Evolutionary conservation across 2,888 invertebrate species (phyloP).

Genomic region (Heliothis peltigera): DNA sequence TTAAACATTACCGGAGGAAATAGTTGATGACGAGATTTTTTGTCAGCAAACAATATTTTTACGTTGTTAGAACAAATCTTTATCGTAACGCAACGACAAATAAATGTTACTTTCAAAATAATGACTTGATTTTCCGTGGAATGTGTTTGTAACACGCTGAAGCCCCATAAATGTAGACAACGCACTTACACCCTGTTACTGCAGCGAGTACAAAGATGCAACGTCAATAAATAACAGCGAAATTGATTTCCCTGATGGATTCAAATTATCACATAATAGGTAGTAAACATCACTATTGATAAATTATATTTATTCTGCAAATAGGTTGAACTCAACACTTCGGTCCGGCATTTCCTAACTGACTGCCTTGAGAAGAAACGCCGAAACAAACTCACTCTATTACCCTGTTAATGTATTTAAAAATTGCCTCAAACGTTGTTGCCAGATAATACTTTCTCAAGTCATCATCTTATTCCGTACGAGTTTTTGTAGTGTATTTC

Average conservation of each 20-base stretch:
- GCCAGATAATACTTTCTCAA: conserved; percentile 44
- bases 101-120: too few relatives aligned
- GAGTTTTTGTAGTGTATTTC: conserved; percentile 61
- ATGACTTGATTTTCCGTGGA: not conserved
- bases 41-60: conserved; percentile 4
- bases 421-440: conserved; percentile 36
- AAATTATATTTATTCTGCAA: too few relatives aligned
- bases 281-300: too few relatives aligned
- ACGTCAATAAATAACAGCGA: conserved; percentile 2
- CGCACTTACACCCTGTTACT: conserved; percentile 3
- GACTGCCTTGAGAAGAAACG: too few relatives aligned
- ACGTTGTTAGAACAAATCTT: not conserved
- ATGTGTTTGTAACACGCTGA: conserved; percentile 22
- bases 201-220: not conserved
- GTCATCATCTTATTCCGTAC: conserved; percentile 59
- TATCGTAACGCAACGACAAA: too few relatives aligned
- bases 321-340: too few relatives aligned
- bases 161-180: conserved; percentile 30
- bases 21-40: conserved; percentile 6
- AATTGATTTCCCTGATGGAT: not conserved
- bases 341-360: too few relatives aligned
- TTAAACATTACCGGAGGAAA: conserved; percentile 14
- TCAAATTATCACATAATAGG: not conserved
- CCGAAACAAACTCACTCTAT: too few relatives aligned
- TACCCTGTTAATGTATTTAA: conserved; percentile 1